phyloP scores from a whole-genome alignment of 2,888 invertebrate genomes.

The Lordiphosa andalusiaca region DNA sequence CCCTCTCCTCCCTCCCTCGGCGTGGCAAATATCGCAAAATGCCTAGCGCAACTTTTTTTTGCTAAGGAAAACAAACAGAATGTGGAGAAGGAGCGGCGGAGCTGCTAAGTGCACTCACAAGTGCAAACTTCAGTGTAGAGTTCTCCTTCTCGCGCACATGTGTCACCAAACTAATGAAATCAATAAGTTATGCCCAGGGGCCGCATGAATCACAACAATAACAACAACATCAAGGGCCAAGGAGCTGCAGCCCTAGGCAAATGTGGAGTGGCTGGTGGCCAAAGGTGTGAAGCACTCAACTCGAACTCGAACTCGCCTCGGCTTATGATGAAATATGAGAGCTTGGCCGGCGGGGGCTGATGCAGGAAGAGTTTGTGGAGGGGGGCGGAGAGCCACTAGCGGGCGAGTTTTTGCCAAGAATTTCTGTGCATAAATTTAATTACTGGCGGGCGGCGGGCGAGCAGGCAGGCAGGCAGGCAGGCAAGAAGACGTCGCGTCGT shows the following conservation, averaged over 20 bases:
- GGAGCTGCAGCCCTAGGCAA: conserved; percentile 37
- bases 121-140: conserved; percentile 49
- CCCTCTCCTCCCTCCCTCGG: too few relatives aligned
- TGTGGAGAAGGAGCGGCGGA: conserved; percentile 1
- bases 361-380: conserved; percentile 1
- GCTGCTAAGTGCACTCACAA: conserved; percentile 58
- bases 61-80: conserved; percentile 44
- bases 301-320: conserved; percentile 57
- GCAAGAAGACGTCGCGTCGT: conserved; percentile 36
- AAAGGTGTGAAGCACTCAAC: conserved; percentile 71
- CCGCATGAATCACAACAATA: conserved; percentile 60
- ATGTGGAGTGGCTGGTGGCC: conserved; percentile 51
- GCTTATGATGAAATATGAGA: conserved; percentile 71
- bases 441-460: conserved; percentile 39
- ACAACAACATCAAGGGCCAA: conserved; percentile 38
- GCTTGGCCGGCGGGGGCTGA: conserved; percentile 18
- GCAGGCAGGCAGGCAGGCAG: conserved; percentile 6
- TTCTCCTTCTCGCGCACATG: conserved; percentile 28
- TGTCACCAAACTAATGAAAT: conserved; percentile 75
- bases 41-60: conserved; percentile 11
- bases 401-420: conserved; percentile 62
- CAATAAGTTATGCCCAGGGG: conserved; percentile 64
- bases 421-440: conserved; percentile 75
- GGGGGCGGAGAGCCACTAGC: conserved; percentile 9
- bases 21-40: conserved; percentile 29